These are phyloP conservation scores for Lagorchestes hirsutus DNA, from an alignment of 2,797 vertebrate species.

Conservation along the genomic window DNA sequence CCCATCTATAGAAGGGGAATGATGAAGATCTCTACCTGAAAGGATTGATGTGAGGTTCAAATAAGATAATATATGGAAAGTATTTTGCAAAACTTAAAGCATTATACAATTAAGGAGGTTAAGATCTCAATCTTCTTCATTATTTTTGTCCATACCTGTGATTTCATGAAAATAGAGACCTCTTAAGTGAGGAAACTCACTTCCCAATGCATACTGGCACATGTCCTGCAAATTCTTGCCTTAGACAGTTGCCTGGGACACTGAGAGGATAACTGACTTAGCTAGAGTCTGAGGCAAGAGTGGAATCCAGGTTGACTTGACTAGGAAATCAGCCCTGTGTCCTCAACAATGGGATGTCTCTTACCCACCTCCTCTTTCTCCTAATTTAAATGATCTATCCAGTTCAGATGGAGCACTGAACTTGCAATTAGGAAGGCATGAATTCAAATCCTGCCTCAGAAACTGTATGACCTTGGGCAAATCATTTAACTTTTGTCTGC, in stretches of 20 bases:
- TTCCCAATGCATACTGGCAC: background rate
- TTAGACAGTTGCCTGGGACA: background rate
- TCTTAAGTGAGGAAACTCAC: background rate
- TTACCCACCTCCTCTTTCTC: background rate
- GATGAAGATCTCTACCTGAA: background rate
- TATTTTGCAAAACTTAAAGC: background rate
- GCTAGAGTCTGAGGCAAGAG: background rate
- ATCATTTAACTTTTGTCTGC: background rate
- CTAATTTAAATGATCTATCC: background rate
- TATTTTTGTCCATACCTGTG: background rate
- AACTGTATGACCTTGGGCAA: background rate
- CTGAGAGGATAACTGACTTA: background rate
- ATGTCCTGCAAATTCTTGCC: background rate
- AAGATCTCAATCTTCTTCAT: background rate
- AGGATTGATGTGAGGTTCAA: background rate
- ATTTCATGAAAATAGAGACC: background rate
- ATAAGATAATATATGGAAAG: background rate
- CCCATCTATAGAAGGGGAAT: background rate
- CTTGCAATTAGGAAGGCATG: background rate
- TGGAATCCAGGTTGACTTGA: background rate
- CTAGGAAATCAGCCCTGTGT: background rate
- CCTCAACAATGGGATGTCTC: background rate
- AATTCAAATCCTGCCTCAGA: background rate
- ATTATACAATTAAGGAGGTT: background rate
- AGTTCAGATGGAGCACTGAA: background rate